Evolutionary conservation across 2,797 vertebrate genomes (phyloP), one percentile per base, ranked within the genome.

Genomic region (Sebastes cheni): DNA sequence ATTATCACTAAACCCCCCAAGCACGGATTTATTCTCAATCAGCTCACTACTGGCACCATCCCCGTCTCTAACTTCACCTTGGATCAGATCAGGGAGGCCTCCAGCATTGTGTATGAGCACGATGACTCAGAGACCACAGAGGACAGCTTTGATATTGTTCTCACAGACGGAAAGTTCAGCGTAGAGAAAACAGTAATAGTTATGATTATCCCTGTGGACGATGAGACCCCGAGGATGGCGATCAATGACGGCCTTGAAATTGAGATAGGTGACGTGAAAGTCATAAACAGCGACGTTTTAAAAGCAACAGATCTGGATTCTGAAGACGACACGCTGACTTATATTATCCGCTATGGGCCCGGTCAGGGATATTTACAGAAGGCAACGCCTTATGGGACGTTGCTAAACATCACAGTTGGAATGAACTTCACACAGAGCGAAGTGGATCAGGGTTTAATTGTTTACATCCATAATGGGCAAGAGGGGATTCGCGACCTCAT

Each of bases 371-470:
- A 96, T 78, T 82, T 99, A 80, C 98, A 98, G 84, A 96, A 90
- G 91, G 90, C 74, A 66, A 95, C 90, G 1, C 83, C 91, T 27
- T 91, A 83, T 16, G 97, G 96, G 66, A 85, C 73, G 6, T 72
- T 95, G 58, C 95, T 97, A 85, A 99, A 99, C 78, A 94, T 99
- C 74, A 97, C 97, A 0, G 60, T 97, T 61, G 98, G 97, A 59
- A 98, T 97, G 97, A 99, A 98, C 90, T 98, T 99, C 75, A 99
- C 98, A 4, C 98, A 99, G 72, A 96, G 93, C 14, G 97, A 99
- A 56, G 87, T 99, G n/a, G 97, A 99, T 90, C 96, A 95, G 84
- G 96, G 94, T 62, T 81, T 97, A 27, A 97, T 99, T 79, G 79
- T 92, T 9, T 99, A 99, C 65, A 80, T 93, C 68, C 98, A 99